Conservation (phyloP, 2,797 vertebrate species). For the Delichon dasypus region DNA sequence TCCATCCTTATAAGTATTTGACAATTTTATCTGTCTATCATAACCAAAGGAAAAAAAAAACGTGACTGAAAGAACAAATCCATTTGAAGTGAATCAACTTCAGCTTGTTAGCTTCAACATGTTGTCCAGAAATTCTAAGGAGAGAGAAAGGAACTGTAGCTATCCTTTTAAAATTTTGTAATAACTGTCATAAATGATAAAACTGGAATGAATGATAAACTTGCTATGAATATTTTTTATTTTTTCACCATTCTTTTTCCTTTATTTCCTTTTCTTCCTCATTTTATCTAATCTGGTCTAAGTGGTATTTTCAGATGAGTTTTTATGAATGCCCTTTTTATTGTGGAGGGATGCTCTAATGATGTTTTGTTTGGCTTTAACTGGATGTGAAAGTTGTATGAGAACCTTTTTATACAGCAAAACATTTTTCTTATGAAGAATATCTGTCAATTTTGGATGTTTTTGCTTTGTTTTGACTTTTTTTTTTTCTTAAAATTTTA, state of each 20-base stretch:
- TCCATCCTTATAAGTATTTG: background rate
- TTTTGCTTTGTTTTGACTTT: background rate
- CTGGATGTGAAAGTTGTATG: background rate
- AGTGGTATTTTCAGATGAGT: background rate
- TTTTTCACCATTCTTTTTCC: background rate
- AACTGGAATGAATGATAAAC: background rate
- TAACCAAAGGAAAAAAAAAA: background rate
- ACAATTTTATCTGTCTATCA: background rate
- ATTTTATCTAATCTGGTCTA: background rate
- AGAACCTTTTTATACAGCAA: background rate
- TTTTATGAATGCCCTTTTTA: background rate
- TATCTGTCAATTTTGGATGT: background rate
- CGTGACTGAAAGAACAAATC: background rate
- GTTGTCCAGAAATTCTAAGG: background rate
- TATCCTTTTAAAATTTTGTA: background rate
- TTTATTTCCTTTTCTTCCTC: background rate
- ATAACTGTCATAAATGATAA: background rate
- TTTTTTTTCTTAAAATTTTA: background rate
- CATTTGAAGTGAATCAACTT: background rate
- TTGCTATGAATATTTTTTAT: background rate
- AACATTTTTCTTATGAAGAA: background rate
- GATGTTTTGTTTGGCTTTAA: slow-evolving; percentile 2
- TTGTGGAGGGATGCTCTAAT: background rate
- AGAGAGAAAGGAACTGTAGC: background rate
- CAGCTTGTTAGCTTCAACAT: background rate